Evolutionary conservation across 1,140 invertebrate genomes (phyloP).

Genomic region (Drosophila gunungcola): DNA sequence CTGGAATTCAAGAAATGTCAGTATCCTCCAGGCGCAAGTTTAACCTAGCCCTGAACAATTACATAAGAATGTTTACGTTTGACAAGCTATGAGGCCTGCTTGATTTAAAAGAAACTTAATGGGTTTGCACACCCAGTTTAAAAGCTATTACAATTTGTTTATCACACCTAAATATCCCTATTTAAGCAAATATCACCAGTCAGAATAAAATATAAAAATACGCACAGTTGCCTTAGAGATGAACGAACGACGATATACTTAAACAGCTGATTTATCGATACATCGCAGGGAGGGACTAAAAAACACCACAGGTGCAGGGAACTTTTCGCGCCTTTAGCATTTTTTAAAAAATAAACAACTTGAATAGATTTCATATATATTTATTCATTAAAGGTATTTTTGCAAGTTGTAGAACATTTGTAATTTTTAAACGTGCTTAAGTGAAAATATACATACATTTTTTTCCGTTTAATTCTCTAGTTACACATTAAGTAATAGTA

Average conservation of each 20-base stretch:
- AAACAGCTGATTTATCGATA: conserved; percentile 24
- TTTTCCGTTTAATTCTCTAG: conserved; percentile 71
- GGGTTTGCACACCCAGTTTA: neutral
- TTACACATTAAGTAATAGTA: conserved; percentile 80
- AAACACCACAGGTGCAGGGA: neutral
- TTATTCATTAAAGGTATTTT: conserved; percentile 64
- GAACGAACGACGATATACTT: conserved; percentile 2
- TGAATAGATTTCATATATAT: conserved; percentile 54
- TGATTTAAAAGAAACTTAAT: neutral
- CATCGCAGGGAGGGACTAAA: conserved; percentile 5
- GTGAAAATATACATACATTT: conserved; percentile 74
- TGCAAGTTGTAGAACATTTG: conserved; percentile 73
- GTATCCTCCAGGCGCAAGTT: conserved; percentile 20
- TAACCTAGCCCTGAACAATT: conserved; percentile 58
- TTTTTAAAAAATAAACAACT: neutral
- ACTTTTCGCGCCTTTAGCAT: neutral
- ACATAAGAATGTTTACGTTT: conserved; percentile 64
- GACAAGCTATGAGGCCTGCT: neutral
- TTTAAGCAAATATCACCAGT: neutral
- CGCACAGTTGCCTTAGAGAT: conserved; percentile 25
- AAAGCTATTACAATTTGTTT: neutral
- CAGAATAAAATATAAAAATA: conserved; percentile 11
- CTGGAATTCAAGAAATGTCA: conserved; percentile 17
- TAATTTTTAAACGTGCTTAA: conserved; percentile 75
- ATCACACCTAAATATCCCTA: neutral